phyloP scores from a whole-genome alignment of 2,797 vertebrate genomes.

The Pteronotus mesoamericanus region DNA sequence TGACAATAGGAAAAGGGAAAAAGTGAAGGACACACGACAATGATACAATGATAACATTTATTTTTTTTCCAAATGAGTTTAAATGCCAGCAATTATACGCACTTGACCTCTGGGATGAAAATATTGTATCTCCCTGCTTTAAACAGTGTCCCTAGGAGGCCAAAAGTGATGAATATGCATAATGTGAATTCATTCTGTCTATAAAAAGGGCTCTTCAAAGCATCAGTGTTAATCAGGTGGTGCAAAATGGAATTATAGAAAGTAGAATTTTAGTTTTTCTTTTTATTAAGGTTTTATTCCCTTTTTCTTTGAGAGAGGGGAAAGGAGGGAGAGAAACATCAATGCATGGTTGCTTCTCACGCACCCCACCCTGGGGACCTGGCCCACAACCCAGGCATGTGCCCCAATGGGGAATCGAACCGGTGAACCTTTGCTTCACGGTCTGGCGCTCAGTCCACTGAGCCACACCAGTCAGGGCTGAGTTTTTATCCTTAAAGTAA shows the following conservation, averaged over 20 bases:
- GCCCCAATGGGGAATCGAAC: no score
- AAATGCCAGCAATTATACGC: slow-evolving; percentile 45
- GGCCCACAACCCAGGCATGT: no score
- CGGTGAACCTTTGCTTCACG: no score
- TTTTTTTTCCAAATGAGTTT: slow-evolving; percentile 32
- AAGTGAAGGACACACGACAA: accelerated
- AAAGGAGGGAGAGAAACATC: no score
- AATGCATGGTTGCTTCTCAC: no score
- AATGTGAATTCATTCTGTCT: slow-evolving; percentile 62
- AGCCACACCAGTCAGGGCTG: no score
- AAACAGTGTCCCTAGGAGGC: slow-evolving; percentile 65
- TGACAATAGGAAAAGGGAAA: neutral
- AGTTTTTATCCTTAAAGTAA: neutral
- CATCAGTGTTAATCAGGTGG: slow-evolving; percentile 66
- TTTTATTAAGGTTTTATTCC: no score
- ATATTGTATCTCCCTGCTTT: slow-evolving; percentile 58
- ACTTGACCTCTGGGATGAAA: slow-evolving; percentile 55
- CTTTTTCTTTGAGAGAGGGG: no score
- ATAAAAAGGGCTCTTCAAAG: slow-evolving; percentile 57
- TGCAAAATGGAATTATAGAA: slow-evolving; percentile 63
- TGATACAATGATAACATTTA: neutral
- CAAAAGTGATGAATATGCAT: slow-evolving; percentile 1
- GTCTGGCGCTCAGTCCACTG: no score
- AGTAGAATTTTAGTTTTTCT: slow-evolving; percentile 60
- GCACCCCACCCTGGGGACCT: no score